Evolutionary conservation across 2,888 invertebrate species (phyloP).

Genomic region (Yponomeuta cagnagella): DNA sequence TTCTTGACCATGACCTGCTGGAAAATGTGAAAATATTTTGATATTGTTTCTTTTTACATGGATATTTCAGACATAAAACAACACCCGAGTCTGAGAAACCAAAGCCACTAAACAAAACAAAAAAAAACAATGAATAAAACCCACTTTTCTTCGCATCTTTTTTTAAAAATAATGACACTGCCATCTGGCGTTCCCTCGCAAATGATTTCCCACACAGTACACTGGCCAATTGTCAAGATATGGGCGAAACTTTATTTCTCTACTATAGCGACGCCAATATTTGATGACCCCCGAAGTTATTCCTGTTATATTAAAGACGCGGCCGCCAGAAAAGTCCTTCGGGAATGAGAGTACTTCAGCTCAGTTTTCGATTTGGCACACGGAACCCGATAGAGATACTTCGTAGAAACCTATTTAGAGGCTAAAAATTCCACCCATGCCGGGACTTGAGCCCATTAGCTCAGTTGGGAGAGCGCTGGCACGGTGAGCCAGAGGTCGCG

Average conservation of each 20-base stretch:
- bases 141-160: no score
- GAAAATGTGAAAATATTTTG: no score
- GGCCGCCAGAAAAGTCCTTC: neutral
- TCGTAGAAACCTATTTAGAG: neutral
- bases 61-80: no score
- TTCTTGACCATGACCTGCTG: no score
- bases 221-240: slow-evolving; percentile 29
- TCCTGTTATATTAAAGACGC: neutral
- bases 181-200: neutral
- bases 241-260: slow-evolving; percentile 25
- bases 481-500: no score
- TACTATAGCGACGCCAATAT: neutral
- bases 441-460: no score
- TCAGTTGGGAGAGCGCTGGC: no score
- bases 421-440: no score
- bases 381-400: slow-evolving; percentile 20
- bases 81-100: no score
- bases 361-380: slow-evolving; percentile 64
- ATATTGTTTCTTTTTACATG: no score
- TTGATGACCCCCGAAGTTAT: neutral
- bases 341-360: slow-evolving; percentile 26
- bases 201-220: slow-evolving; percentile 20
- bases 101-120: no score
- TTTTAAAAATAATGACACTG: neutral
- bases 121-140: no score